Percentiles rank a stretch among this genome's conserved stretches.
Conservation (phyloP, 2,797 vertebrate genomes). For the Botia kubotai region DNA sequence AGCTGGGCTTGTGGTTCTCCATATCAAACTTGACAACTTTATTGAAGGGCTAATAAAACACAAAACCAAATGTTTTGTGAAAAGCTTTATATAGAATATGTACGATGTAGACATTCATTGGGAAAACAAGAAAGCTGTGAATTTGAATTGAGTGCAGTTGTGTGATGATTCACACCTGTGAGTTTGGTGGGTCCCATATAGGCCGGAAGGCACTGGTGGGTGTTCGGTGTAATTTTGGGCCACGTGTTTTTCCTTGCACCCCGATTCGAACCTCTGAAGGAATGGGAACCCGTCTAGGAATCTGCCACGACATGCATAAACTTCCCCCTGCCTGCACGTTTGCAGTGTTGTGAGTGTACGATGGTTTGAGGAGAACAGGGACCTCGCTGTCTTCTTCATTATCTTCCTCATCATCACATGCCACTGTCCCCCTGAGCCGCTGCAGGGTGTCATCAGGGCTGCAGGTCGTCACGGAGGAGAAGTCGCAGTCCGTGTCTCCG, state of each 20-base stretch:
- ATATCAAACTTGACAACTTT: too few relatives aligned
- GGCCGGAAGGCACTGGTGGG: conserved; percentile 77
- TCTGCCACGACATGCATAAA: conserved; percentile 79
- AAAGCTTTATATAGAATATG: too few relatives aligned
- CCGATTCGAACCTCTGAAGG: conserved; percentile 46
- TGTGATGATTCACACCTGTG: conserved; percentile 68
- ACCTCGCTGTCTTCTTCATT: conserved; percentile 77
- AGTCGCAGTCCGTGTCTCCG: conserved; percentile 75
- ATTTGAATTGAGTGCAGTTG: too few relatives aligned
- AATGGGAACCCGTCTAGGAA: conserved; percentile 75
- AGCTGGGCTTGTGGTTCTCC: too few relatives aligned
- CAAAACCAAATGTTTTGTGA: too few relatives aligned
- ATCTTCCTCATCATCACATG: conserved; percentile 48
- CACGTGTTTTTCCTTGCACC: conserved; percentile 53
- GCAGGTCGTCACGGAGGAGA: conserved; percentile 80
- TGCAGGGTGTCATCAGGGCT: conserved; percentile 76
- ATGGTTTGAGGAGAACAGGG: conserved; percentile 80
- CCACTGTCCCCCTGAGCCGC: conserved; percentile 60
- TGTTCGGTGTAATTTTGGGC: conserved; percentile 57
- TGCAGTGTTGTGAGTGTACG: conserved; percentile 57
- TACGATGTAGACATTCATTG: too few relatives aligned
- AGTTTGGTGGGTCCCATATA: conserved; percentile 77
- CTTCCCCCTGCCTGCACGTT: conserved; percentile 69
- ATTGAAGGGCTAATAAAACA: too few relatives aligned
- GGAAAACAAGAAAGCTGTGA: too few relatives aligned